phyloP scores from a whole-genome alignment of 2,797 vertebrate species.

The Monodelphis domestica region DNA sequence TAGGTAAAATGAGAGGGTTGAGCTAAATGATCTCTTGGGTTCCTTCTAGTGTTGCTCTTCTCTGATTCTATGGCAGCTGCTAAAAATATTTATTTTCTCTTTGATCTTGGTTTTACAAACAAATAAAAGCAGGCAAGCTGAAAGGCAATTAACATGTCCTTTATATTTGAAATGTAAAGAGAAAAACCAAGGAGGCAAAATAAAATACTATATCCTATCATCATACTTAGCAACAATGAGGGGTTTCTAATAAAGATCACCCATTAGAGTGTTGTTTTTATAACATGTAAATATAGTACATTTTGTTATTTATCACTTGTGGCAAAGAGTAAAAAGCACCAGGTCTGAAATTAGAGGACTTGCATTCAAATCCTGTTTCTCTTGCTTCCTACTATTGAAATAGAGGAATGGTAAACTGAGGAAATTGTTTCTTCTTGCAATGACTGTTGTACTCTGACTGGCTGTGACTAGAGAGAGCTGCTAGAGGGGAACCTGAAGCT shows the following conservation, averaged over 20 bases:
- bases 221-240: neutral
- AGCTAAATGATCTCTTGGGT: neutral
- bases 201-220: neutral
- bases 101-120: slow-evolving; percentile 54
- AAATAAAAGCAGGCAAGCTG: slow-evolving; percentile 40
- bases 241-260: slow-evolving; percentile 4
- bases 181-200: slow-evolving; percentile 8
- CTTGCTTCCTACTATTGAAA: neutral
- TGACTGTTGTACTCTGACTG: too few relatives aligned
- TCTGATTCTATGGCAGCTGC: neutral
- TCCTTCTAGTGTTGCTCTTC: neutral
- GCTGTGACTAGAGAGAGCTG: too few relatives aligned
- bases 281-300: slow-evolving; percentile 14
- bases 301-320: neutral
- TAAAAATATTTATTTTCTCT: slow-evolving; percentile 15
- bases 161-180: slow-evolving; percentile 1
- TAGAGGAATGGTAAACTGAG: too few relatives aligned
- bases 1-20: neutral
- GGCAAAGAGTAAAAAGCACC: neutral
- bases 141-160: slow-evolving; percentile 22
- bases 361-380: neutral
- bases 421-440: too few relatives aligned
- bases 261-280: slow-evolving; percentile 35
- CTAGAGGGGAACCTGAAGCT: too few relatives aligned
- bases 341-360: neutral